Conservation (phyloP, 2,113 vertebrate genomes). For the Progne subis region DNA sequence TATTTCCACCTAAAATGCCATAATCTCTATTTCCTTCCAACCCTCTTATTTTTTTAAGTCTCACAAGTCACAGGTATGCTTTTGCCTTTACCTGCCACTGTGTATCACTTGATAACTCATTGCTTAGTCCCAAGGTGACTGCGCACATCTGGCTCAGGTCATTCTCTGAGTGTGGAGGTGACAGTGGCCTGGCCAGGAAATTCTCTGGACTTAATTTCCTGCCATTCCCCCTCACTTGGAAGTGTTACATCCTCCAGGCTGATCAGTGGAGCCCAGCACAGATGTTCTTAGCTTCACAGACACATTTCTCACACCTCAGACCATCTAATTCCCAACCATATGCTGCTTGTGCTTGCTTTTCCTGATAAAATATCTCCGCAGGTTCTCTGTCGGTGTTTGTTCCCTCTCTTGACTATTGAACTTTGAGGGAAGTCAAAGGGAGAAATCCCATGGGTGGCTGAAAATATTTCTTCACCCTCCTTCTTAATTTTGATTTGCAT, state of each 20-base stretch:
- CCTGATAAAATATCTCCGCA: background rate
- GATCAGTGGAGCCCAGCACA: background rate
- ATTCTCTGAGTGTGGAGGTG: background rate
- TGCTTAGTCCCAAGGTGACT: background rate
- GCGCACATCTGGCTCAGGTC: background rate
- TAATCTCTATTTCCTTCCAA: background rate
- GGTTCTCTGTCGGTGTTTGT: background rate
- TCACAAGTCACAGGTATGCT: background rate
- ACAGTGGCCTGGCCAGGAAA: background rate
- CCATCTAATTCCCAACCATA: background rate
- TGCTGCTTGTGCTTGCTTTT: background rate
- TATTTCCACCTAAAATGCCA: background rate
- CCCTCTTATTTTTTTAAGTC: background rate
- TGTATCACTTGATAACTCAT: background rate
- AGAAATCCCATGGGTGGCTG: background rate
- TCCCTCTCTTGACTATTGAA: background rate
- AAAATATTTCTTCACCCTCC: background rate
- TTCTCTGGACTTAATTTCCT: constrained; percentile 4
- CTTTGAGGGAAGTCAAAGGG: background rate
- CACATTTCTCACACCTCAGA: background rate
- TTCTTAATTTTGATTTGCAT: background rate
- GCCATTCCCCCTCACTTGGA: background rate
- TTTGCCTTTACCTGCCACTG: background rate
- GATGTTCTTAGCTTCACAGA: background rate
- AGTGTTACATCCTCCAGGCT: background rate